Evolutionary conservation across 2,888 invertebrate genomes (phyloP), one percentile per base, ranked within the genome.

Genomic region (Calameuta pallipes): DNA sequence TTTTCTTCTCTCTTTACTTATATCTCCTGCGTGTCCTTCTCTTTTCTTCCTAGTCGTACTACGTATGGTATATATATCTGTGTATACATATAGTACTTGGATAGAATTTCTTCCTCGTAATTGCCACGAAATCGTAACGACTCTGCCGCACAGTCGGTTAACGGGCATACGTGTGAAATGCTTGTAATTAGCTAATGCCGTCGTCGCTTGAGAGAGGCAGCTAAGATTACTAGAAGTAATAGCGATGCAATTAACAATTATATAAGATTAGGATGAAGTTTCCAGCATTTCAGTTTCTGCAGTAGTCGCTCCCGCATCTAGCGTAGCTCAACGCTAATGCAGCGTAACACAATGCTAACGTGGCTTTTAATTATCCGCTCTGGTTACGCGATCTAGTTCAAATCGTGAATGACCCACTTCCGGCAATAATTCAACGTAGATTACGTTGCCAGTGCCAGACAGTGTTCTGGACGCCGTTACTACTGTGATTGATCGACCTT

Each of bases 301-400:
- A 31, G 23, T 13, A 34, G 30, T 31, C 74, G 36, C 36, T 36
- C 36, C 36, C 11, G 31, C 71, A 33, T 34, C 31, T 13, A 71
- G 71, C 31, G 71, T 31, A 31, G 34, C 31, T 71, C 71, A 31
- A 33, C 15, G 71, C 71, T 74, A 68, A 13, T 30, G 81, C 77
- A 79, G 81, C 80, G 79, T 78, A 79, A 83, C 80, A 79, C 83
- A 82, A 82, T 80, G 77, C 78, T 80, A 80, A 81, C 82, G 82
- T 79, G 76, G 83, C 81, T 83, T 84, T 85, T 84, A 84, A 84
- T 85, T 84, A 84, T 82, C 81, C 82, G 82, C 80, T 80, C 82
- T 81, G 84, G 78, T 85, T 84, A 82, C 82, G 70, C 11, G 9
- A 74, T 36, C 74, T 74, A 74, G 36, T 74, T 74, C 74, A 30